Evolutionary conservation across 2,797 vertebrate genomes (phyloP).

Genomic region (Nasua narica): DNA sequence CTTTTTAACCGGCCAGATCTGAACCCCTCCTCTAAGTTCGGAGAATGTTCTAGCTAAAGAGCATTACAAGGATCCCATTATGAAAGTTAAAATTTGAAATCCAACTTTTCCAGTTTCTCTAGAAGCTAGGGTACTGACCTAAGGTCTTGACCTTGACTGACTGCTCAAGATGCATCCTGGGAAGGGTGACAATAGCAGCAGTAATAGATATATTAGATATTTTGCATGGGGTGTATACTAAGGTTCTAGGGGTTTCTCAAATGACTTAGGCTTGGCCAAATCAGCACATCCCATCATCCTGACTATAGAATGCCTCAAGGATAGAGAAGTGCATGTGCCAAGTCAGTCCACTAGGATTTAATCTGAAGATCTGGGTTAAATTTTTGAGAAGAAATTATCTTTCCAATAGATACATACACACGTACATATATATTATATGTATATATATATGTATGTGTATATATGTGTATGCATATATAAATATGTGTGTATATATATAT

Average conservation of each 20-base stretch:
- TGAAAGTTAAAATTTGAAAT: background rate
- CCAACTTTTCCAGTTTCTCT: background rate
- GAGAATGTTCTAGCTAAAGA: background rate
- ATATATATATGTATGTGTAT: too few species aligned
- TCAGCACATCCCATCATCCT: background rate
- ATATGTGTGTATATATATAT: too few species aligned
- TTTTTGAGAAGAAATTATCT: background rate
- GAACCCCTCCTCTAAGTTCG: background rate
- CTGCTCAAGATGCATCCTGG: background rate
- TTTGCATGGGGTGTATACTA: background rate
- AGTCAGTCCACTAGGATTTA: background rate
- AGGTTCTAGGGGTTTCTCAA: background rate
- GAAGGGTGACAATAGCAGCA: background rate
- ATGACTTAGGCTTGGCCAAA: background rate
- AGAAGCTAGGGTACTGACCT: background rate
- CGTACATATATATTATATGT: too few species aligned
- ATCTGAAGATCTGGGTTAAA: background rate
- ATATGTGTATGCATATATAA: background rate
- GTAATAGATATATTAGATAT: background rate
- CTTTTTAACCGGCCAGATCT: background rate
- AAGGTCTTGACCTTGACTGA: background rate
- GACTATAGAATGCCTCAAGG: background rate
- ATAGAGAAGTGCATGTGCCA: background rate
- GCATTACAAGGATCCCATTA: background rate
- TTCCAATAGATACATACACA: background rate